Evolutionary conservation across 2,888 invertebrate genomes (phyloP), one percentile per base, ranked within the genome.

Genomic region (Meganola albula): DNA sequence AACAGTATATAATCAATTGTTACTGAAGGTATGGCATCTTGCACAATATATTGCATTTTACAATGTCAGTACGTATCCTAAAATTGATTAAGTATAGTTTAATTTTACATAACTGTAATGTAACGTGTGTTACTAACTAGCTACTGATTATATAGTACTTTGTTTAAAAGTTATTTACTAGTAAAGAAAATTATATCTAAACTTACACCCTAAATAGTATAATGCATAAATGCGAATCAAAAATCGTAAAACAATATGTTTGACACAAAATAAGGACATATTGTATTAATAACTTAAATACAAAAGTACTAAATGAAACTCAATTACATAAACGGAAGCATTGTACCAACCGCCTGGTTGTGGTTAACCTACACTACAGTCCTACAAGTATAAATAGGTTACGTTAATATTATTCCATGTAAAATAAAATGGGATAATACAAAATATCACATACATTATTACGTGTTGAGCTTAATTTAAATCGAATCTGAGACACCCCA

Each of bases 391-490:
- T 66, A 71, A 70, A 74, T 74, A 77, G 68, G 65, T 38, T 40
- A 40, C 38, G 65, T 72, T 65, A 68, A 64, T 69, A 63, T 65
- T 54, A 69, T 51, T 63, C 63, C 60, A 64, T 62, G 61, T 69
- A 66, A 74, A 77, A 69, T 70, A 73, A 79, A 68, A 50, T 29
- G 67, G 75, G 74, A 64, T 73, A 75, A 75, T 74, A 77, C 74
- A 84, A 84, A 86, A 86, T 87, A 86, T 87, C 86, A 86, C 87
- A 87, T 79, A 86, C 86, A 84, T 79, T 75, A 75, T 80, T 83
- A 82, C 71, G 74, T 76, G 85, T 85, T 82, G 83, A 85, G 86
- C 85, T 85, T 82, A 84, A 85, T 85, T 84, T 78, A 82, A 83
- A 76, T 71, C 49, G 58, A 65, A 69, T 56, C 51, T 44, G 37